A percentile compares a stretch with the other conserved stretches of the same genome.
Evolutionary conservation across 2,113 vertebrate genomes (phyloP).

Genomic region (Bubo scandiacus): DNA sequence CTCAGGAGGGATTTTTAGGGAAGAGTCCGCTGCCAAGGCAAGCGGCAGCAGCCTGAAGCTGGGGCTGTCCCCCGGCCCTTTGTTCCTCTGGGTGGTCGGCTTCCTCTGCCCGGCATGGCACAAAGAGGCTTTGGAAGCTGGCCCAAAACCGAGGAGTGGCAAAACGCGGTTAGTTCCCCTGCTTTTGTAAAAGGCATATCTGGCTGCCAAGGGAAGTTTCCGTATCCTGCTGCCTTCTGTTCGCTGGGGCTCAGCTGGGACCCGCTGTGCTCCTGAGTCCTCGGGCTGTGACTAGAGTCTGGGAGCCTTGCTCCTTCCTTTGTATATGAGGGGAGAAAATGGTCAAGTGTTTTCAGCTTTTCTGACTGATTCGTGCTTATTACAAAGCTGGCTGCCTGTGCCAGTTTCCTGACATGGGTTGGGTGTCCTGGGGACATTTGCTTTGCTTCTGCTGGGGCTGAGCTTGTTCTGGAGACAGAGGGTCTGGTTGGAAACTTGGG

Average conservation of each 20-base stretch:
- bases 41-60: neutral
- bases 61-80: constrained; percentile 16
- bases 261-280: neutral
- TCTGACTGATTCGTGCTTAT: neutral
- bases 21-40: neutral
- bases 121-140: constrained; percentile 47
- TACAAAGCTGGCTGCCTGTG: neutral
- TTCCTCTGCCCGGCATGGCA: neutral
- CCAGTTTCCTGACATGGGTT: neutral
- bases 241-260: neutral
- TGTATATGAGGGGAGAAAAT: neutral
- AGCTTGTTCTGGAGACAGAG: neutral
- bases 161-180: constrained; percentile 34
- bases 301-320: constrained; percentile 35
- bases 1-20: constrained; percentile 2
- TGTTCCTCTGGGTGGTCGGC: constrained; percentile 52
- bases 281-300: neutral
- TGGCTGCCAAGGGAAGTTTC: constrained; percentile 59
- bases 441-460: neutral
- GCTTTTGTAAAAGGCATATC: neutral
- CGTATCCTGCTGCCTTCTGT: constrained; percentile 49
- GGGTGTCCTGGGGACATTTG: constrained; percentile 24
- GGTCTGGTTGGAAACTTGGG: neutral
- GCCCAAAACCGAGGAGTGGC: constrained; percentile 19
- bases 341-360: constrained; percentile 21